These are phyloP conservation scores for Istiophorus platypterus DNA, from an alignment of 2,113 vertebrate genomes.

Conservation along the genomic window DNA sequence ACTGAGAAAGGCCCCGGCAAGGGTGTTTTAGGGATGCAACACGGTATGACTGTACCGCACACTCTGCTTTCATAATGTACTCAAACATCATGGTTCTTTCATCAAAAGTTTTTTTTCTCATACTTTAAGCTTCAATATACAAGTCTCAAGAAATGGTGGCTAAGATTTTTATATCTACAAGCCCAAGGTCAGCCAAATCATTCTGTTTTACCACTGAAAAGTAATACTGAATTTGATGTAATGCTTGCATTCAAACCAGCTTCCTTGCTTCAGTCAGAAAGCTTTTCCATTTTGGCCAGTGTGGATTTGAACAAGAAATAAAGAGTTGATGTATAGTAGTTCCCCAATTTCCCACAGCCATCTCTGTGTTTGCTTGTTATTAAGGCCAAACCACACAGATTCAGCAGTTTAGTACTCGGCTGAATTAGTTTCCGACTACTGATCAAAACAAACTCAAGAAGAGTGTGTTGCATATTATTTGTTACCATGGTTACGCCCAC, in stretches of 20 bases:
- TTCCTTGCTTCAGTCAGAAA: background rate
- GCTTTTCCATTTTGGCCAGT: background rate
- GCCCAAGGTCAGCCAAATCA: background rate
- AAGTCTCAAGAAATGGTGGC: background rate
- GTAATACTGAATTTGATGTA: background rate
- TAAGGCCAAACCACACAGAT: background rate
- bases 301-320: background rate
- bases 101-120: background rate
- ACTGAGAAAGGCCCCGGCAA: background rate
- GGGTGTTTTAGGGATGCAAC: slow-evolving; percentile 7
- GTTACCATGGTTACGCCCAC: background rate
- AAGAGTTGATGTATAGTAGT: background rate
- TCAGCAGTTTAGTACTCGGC: background rate
- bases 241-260: background rate
- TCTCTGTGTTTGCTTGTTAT: background rate
- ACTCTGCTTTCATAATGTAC: slow-evolving; percentile 5
- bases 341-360: background rate
- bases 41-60: background rate
- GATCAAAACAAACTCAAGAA: slow-evolving; percentile 1
- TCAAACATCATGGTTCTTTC: background rate
- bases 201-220: background rate
- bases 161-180: background rate
- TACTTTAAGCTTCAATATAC: background rate
- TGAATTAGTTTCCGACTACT: background rate
- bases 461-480: background rate